Percentiles rank a stretch among this genome's conserved stretches.
Conservation (phyloP, 2,888 invertebrate genomes). For the Melolontha melolontha region DNA sequence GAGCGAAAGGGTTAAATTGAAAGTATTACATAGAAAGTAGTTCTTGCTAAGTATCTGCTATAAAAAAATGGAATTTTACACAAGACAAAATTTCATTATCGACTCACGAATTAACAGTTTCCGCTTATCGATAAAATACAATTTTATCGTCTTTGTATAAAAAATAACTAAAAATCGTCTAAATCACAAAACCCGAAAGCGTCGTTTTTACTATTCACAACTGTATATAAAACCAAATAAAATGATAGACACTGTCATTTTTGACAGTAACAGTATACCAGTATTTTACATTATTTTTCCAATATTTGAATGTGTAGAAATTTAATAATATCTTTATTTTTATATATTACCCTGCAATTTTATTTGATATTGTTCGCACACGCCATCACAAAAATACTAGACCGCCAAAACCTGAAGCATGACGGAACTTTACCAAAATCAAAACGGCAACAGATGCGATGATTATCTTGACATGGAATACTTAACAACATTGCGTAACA, state of each 20-base stretch:
- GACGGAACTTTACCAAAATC: conserved; percentile 31
- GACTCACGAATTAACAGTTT: too few species aligned
- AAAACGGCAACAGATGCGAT: conserved; percentile 21
- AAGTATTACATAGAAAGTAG: too few species aligned
- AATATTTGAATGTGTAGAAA: conserved; percentile 33
- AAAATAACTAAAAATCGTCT: too few species aligned
- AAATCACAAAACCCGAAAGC: too few species aligned
- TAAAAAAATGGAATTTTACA: too few species aligned
- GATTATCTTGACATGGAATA: conserved; percentile 52
- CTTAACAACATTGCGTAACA: conserved; percentile 49
- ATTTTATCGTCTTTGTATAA: too few species aligned
- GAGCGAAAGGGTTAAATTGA: too few species aligned
- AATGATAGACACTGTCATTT: not conserved
- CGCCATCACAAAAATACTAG: conserved; percentile 27
- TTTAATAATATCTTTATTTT: conserved; percentile 26
- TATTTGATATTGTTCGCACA: conserved; percentile 26
- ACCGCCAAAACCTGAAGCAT: conserved; percentile 13
- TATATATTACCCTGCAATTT: conserved; percentile 23
- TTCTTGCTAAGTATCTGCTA: too few species aligned
- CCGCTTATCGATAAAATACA: too few species aligned
- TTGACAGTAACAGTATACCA: conserved; percentile 8
- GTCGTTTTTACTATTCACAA: too few species aligned
- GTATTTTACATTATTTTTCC: not conserved
- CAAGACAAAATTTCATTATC: too few species aligned
- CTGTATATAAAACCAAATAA: too few species aligned